phyloP scores from a whole-genome alignment of 2,113 vertebrate species.

The Lampris incognitus region DNA sequence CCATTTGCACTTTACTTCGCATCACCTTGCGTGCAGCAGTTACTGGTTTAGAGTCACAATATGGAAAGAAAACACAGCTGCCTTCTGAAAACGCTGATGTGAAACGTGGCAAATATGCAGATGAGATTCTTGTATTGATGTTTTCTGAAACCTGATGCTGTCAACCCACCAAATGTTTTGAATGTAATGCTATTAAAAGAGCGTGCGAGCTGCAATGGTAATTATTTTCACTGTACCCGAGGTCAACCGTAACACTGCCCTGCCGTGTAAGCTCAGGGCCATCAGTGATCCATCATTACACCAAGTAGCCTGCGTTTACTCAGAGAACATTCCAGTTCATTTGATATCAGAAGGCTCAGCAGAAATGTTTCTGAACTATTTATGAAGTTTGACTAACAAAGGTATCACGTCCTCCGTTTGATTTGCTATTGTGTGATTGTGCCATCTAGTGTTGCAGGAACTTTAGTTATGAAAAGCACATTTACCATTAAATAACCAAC shows the following conservation, averaged over 20 bases:
- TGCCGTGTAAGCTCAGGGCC: not conserved
- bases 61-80: not conserved
- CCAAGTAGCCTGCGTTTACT: not conserved
- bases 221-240: slow-evolving; percentile 10
- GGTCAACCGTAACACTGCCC: not conserved
- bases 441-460: slow-evolving; percentile 61
- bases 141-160: slow-evolving; percentile 14
- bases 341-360: not conserved
- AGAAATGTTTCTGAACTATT: not conserved
- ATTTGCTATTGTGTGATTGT: slow-evolving; percentile 8
- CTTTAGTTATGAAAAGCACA: not conserved
- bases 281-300: not conserved
- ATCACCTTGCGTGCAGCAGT: slow-evolving; percentile 25
- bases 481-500: not conserved
- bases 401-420: not conserved
- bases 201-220: slow-evolving; percentile 9
- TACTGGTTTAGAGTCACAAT: slow-evolving; percentile 3
- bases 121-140: slow-evolving; percentile 2
- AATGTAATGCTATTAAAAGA: slow-evolving; percentile 52
- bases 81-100: not conserved
- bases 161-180: slow-evolving; percentile 59
- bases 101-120: slow-evolving; percentile 3
- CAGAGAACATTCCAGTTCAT: not conserved
- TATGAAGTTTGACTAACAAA: not conserved
- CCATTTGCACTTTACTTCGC: slow-evolving; percentile 49